Evolutionary conservation across 2,797 vertebrate genomes (phyloP), one percentile per base, ranked within the genome.

Genomic region (Chelonia mydas): DNA sequence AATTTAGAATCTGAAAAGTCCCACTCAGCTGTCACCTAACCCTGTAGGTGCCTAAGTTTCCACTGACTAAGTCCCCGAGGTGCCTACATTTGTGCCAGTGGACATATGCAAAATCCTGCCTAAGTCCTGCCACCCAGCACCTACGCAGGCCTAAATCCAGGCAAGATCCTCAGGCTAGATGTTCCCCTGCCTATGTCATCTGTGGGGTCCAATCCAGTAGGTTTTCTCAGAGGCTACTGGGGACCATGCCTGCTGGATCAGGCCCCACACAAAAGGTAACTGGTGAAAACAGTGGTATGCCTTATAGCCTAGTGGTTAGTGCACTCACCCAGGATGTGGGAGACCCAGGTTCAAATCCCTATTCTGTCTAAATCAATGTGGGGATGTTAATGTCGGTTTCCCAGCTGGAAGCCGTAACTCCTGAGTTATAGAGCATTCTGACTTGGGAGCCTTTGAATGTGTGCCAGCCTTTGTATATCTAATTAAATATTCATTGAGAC

Each of bases 271-370:
- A 41, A 72, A 65, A 41, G 31, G 1, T 7, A 61, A 10, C 19
- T 10, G 9, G 3, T 72, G 3, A 10, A 25, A 5, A 10, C 65
- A 5, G 8, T 6, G 5, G 10, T 21, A 6, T 6, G 19, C 19
- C 5, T 21, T 68, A 68, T 68, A 23, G n/a, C 3, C n/a, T 19
- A 68, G 8, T 68, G 65, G n/a, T 68, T 68, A 37, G n/a, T 8
- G 5, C 9, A 21, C 33, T 21, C 61, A 33, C 7, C 33, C 7
- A n/a, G 5, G 3, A 11, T 11, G 19, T 21, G 10, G 33, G 19
- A 68, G 19, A 37, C 5, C 16, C 17, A 2, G 3, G 9, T 68
- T 37, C 65, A 37, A 68, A 68, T 21, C 65, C 19, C 65, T 37
- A 11, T 21, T 68, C n/a, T 37, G 17, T 37, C n/a, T n/a, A 61